These are phyloP conservation scores for Pseudotriccus pelzelni DNA, from an alignment of 2,797 vertebrate species.

Conservation along the genomic window DNA sequence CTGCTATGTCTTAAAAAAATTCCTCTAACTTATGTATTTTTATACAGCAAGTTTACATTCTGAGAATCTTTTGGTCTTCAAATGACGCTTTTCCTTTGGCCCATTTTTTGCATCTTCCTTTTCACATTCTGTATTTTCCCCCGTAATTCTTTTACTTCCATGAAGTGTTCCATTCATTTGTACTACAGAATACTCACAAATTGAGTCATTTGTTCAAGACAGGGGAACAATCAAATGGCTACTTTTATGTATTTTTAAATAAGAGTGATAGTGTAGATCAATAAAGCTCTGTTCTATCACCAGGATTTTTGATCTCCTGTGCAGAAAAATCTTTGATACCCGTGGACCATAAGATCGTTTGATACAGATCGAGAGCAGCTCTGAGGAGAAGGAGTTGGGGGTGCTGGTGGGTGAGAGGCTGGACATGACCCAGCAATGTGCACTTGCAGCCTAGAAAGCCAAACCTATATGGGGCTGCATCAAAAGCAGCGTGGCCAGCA, in stretches of 20 bases:
- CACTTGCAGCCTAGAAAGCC: neutral
- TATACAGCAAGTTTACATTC: neutral
- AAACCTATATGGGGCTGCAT: neutral
- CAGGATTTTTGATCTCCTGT: neutral
- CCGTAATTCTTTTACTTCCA: neutral
- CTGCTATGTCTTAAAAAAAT: neutral
- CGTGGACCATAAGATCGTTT: neutral
- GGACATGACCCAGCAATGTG: fast-evolving
- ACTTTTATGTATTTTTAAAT: neutral
- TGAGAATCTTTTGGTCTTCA: neutral
- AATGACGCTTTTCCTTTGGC: neutral
- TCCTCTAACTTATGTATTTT: neutral
- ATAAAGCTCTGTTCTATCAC: neutral
- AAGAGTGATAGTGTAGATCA: neutral
- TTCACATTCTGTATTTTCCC: neutral
- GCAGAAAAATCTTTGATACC: neutral
- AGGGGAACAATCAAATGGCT: neutral
- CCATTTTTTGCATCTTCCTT: neutral
- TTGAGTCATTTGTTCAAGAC: neutral
- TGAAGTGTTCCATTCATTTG: neutral
- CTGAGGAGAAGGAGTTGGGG: neutral
- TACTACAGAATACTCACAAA: neutral
- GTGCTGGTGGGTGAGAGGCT: neutral
- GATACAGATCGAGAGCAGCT: neutral
- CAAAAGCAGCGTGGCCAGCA: fast-evolving